phyloP scores from a whole-genome alignment of 1,140 invertebrate species.

The Atta texana region DNA sequence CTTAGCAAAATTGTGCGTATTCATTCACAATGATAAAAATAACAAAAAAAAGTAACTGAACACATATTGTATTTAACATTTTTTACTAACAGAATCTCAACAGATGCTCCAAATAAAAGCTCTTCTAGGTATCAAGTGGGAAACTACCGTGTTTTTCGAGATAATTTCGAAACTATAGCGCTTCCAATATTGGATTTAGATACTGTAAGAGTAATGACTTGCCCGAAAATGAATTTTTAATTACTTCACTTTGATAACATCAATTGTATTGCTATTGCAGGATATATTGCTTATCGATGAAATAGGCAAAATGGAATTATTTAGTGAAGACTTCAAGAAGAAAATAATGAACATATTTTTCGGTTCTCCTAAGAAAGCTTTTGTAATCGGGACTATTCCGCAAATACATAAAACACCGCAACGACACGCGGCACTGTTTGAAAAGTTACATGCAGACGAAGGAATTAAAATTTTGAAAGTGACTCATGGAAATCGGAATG shows the following conservation, averaged over 20 bases:
- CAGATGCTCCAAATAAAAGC: conserved; percentile 45
- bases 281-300: conserved; percentile 88
- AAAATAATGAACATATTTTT: conserved; percentile 81
- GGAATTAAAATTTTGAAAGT: conserved; percentile 71
- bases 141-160: conserved; percentile 87
- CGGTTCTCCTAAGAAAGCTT: conserved; percentile 56
- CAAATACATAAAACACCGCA: conserved; percentile 71
- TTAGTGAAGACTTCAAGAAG: conserved; percentile 87
- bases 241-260: neutral
- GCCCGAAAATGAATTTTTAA: neutral
- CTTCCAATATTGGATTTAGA: conserved; percentile 83
- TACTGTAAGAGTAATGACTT: conserved; percentile 68
- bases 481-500: conserved; percentile 70
- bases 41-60: conserved; percentile 23
- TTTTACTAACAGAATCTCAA: conserved; percentile 68
- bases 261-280: conserved; percentile 70
- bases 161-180: conserved; percentile 87
- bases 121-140: conserved; percentile 85
- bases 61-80: conserved; percentile 42
- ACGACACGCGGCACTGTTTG: conserved; percentile 68
- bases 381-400: conserved; percentile 88
- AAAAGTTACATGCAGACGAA: conserved; percentile 69
- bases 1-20: conserved; percentile 86
- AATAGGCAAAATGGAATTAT: conserved; percentile 91
- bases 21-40: conserved; percentile 3